These are phyloP conservation scores for Drosophila leonis DNA, from an alignment of 2,888 invertebrate species.

Conservation along the genomic window DNA sequence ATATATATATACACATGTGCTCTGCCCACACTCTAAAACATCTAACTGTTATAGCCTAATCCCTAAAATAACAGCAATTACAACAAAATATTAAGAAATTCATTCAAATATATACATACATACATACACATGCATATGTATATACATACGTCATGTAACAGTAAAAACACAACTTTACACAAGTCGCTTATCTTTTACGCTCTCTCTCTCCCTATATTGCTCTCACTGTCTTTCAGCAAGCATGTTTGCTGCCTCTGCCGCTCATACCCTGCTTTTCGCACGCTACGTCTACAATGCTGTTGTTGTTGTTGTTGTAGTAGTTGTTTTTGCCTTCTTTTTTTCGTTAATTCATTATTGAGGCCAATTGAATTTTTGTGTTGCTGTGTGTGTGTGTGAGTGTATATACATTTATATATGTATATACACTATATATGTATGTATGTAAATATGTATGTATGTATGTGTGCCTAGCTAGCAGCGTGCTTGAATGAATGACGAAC, in stretches of 20 bases:
- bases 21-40: background rate
- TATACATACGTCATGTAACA: conserved; percentile 30
- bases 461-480: conserved; percentile 67
- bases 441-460: conserved; percentile 4
- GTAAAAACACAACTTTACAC: conserved; percentile 56
- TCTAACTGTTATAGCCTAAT: conserved; percentile 38
- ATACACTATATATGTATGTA: conserved; percentile 4
- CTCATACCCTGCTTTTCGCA: conserved; percentile 65
- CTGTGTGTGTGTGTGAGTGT: conserved; percentile 16
- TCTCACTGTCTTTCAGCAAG: conserved; percentile 21
- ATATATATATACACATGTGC: background rate
- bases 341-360: conserved; percentile 79
- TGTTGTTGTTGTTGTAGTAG: conserved; percentile 26
- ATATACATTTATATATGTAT: conserved; percentile 7
- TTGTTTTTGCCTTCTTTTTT: conserved; percentile 61
- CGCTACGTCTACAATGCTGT: conserved; percentile 51
- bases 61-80: conserved; percentile 24
- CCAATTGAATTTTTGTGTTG: conserved; percentile 74
- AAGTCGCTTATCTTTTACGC: conserved; percentile 49
- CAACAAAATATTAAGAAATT: conserved; percentile 56
- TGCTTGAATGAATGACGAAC: conserved; percentile 78
- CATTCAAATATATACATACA: background rate
- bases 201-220: conserved; percentile 14
- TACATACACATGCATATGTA: background rate
- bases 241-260: conserved; percentile 25